phyloP scores from a whole-genome alignment of 2,888 invertebrate species.

The Ochropleura plecta region DNA sequence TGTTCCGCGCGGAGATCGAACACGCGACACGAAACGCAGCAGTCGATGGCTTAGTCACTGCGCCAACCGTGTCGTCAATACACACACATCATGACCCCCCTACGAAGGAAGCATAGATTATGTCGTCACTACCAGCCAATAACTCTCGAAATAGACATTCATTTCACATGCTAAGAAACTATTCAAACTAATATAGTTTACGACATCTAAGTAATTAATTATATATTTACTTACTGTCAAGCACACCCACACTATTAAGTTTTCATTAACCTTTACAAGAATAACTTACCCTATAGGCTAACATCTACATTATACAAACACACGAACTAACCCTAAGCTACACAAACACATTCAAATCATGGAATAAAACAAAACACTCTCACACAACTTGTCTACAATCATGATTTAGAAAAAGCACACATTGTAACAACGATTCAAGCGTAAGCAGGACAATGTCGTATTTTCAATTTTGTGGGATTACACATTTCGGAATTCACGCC shows the following conservation, averaged over 20 bases:
- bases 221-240: not conserved
- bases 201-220: not conserved
- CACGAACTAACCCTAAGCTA: not conserved
- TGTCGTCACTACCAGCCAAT: not conserved
- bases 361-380: conserved; percentile 18
- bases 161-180: not conserved
- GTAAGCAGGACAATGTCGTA: conserved; percentile 70
- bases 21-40: too few relatives aligned
- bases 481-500: conserved; percentile 66
- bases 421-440: conserved; percentile 51
- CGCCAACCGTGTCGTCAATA: too few relatives aligned
- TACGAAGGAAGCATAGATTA: not conserved
- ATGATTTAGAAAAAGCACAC: conserved; percentile 60
- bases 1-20: too few relatives aligned
- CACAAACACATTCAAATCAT: not conserved
- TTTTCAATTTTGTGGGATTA: conserved; percentile 74
- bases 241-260: not conserved
- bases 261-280: not conserved
- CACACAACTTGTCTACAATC: conserved; percentile 48
- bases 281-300: not conserved
- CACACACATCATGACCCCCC: not conserved
- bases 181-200: not conserved
- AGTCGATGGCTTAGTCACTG: too few relatives aligned
- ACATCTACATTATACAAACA: not conserved
- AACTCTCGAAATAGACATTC: not conserved